Evolutionary conservation across 2,113 vertebrate species (phyloP).

Genomic region (Archilochus colubris): DNA sequence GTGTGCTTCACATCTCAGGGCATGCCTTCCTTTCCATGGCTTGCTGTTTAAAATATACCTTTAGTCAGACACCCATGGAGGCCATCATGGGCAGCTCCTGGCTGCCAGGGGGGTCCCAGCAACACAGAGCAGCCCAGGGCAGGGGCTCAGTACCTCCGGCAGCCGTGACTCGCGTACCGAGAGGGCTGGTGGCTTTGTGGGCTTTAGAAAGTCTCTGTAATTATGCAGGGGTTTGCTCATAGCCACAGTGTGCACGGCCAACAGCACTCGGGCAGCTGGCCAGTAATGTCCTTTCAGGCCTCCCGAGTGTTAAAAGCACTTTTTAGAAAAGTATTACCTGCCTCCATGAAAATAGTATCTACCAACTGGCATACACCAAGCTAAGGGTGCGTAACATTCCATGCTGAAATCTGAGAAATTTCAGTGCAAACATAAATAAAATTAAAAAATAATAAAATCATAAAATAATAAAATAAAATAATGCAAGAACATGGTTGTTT

Average conservation of each 20-base stretch:
- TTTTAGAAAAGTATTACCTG: not conserved
- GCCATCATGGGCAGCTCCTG: rapidly evolving
- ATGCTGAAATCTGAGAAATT: not conserved
- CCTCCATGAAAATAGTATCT: not conserved
- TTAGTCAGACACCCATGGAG: not conserved
- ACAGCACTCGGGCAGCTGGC: not conserved
- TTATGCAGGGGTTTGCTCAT: not conserved
- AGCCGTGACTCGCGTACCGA: not conserved
- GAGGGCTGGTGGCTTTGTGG: not conserved
- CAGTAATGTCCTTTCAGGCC: not conserved
- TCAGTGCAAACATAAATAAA: not conserved
- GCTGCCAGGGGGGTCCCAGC: not conserved
- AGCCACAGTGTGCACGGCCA: not conserved
- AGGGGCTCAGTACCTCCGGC: not conserved
- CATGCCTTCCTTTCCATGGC: not conserved
- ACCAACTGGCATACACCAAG: not conserved
- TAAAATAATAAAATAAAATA: not conserved
- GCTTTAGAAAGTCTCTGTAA: not conserved
- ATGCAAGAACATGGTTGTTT: not conserved
- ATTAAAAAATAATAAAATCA: not conserved
- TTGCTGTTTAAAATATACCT: not conserved
- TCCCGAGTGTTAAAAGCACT: not conserved
- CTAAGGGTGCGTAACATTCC: not conserved
- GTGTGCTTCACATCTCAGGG: not conserved
- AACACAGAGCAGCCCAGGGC: not conserved